These are phyloP conservation scores for Taxidea taxus DNA, from an alignment of 2,113 vertebrate species.

Conservation along the genomic window DNA sequence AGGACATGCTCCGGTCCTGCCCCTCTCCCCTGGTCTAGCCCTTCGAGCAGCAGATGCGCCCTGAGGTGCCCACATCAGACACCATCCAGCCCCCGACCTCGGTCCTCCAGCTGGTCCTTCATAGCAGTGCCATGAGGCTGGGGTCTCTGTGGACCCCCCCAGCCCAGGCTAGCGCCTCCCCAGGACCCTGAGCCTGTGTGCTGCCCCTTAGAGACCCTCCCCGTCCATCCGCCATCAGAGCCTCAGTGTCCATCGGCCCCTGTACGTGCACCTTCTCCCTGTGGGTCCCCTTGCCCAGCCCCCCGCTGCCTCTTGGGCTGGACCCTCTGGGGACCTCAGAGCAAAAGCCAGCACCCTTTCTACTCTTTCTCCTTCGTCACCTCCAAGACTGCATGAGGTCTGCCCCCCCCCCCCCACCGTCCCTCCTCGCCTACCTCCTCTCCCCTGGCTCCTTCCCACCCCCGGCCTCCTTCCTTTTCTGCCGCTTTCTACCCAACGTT, in stretches of 20 bases:
- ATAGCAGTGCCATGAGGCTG: neutral
- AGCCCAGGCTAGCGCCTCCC: neutral
- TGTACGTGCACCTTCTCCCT: neutral
- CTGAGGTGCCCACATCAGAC: fast-evolving
- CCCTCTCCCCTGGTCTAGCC: fast-evolving
- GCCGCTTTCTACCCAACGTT: neutral
- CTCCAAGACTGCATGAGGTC: neutral
- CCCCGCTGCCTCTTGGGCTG: fast-evolving
- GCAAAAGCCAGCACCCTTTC: neutral
- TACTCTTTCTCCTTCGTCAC: neutral
- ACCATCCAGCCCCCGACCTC: too few species aligned
- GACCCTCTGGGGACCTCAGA: neutral
- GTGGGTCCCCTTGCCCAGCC: neutral
- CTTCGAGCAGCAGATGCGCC: fast-evolving
- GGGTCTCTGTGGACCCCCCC: neutral
- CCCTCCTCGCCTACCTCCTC: fast-evolving
- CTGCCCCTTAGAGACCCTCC: neutral
- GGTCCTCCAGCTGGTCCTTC: too few species aligned
- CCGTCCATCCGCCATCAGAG: fast-evolving
- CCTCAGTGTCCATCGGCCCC: fast-evolving
- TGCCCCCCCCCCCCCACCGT: fast-evolving
- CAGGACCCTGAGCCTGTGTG: neutral
- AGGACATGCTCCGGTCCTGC: fast-evolving
- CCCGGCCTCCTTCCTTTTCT: fast-evolving
- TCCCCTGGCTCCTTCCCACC: neutral